Base-by-base conservation (phyloP, 2,888 invertebrate genomes). In the Chalcis sispes region DNA sequence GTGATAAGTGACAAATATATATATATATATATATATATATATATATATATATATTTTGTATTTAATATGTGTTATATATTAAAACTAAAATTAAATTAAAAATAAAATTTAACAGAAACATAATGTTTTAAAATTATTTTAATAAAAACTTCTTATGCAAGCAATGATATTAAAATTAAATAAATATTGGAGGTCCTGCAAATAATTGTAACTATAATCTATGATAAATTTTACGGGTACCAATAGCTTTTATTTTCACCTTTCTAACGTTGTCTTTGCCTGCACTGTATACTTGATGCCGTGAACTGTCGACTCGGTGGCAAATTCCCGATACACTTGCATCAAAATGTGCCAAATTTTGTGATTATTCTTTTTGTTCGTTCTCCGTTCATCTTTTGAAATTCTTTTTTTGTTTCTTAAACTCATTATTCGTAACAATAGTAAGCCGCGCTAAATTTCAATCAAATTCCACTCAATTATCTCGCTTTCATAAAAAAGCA, bases 211-310 rank as follows among this genome's bases (percentile, higher is more conserved):
- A 64, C 27, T 42, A 2, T 36, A 59, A 59, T 50, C 10, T 10
- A 32, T 58, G 29, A 58, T 1, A 5, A 46, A 46, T 10, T 27
- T 18, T 62, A 48, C 23, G 1, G 18, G 15, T 27, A 1, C 25
- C 25, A 2, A 52, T 50, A 2, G n/a, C n/a, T n/a, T n/a, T n/a
- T 36, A 27, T 32, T 40, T 32, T 3, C 58, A 71, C 84, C 82
- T 83, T 62, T 80, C 81, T n/a, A 72, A 29, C 18, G 70, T 62
- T 8, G 84, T 78, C 71, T 81, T 83, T n/a, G 80, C 80, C 61
- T 81, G 81, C 4, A 79, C 78, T 1, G 83, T 84, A 46, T 84
- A 83, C 56, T 84, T 84, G 18, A 84, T 74, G 18, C 84, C 84
- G 42, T 84, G 84, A 27, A 84, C 78, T 18, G 82, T 81, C 3